Percentiles rank a stretch among this genome's conserved stretches.
These are phyloP conservation scores for Phacellophora camtschatica DNA, from an alignment of 30 jellyfish, hydroid and myxozoan species.

Conservation along the genomic window DNA sequence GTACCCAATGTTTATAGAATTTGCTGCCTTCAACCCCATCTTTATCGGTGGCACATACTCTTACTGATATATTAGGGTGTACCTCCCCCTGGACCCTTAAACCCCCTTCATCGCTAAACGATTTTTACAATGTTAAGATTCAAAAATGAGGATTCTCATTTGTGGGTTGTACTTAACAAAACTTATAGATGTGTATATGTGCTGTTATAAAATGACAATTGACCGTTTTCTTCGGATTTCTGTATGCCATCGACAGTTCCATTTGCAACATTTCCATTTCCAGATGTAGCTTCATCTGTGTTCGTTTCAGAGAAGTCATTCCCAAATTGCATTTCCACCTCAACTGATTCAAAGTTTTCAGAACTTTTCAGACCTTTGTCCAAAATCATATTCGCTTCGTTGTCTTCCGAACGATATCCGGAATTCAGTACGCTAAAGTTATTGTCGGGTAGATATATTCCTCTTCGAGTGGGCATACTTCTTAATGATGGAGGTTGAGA, in stretches of 20 bases:
- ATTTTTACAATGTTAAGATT: too few species aligned
- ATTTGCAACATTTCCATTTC: neutral
- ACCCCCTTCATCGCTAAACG: too few species aligned
- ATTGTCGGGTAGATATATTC: constrained; percentile 78
- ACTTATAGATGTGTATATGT: constrained; percentile 38
- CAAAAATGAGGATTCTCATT: too few species aligned
- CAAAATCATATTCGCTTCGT: neutral
- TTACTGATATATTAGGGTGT: too few species aligned
- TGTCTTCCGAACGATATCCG: constrained; percentile 72
- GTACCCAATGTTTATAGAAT: too few species aligned
- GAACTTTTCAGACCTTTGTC: too few species aligned
- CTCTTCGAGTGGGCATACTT: constrained; percentile 87
- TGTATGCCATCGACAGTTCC: neutral
- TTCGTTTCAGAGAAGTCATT: constrained; percentile 25
- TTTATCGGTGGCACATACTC: too few species aligned
- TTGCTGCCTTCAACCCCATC: too few species aligned
- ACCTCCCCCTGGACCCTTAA: too few species aligned
- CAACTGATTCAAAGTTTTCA: constrained; percentile 49
- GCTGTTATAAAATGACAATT: constrained; percentile 44
- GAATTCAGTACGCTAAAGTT: constrained; percentile 73
- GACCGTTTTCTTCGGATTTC: neutral
- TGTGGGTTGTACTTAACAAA: neutral
- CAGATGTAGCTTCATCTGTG: neutral
- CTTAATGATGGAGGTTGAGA: constrained; percentile 87
- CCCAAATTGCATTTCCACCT: constrained; percentile 80